Conservation (phyloP, 2,113 vertebrate species). For the Rattus rattus region DNA sequence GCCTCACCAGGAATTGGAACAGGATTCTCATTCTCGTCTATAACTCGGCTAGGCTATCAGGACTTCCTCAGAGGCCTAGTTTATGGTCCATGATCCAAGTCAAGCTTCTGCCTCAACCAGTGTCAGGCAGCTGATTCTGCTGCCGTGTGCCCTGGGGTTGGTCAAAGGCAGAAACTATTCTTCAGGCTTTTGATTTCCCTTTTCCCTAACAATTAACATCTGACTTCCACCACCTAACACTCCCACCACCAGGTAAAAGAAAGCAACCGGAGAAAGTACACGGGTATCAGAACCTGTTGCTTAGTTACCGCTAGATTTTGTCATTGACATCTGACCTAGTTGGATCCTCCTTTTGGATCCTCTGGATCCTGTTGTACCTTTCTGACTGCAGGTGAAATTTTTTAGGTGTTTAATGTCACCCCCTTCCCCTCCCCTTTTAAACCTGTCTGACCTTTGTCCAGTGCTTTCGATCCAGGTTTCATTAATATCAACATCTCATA, state of each 20-base stretch:
- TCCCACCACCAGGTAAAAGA: background rate
- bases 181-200: background rate
- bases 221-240: background rate
- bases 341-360: background rate
- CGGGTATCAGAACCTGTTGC: background rate
- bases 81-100: background rate
- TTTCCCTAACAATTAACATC: background rate
- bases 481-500: background rate
- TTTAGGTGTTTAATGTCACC: background rate
- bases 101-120: background rate
- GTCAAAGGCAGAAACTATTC: background rate
- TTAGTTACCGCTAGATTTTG: conserved; percentile 1
- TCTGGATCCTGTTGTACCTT: background rate
- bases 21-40: background rate
- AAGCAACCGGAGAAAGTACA: background rate
- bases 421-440: background rate
- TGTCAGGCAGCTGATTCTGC: background rate
- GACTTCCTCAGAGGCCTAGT: conserved; percentile 24
- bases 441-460: background rate
- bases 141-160: background rate
- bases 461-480: background rate
- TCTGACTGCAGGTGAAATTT: background rate
- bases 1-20: conserved; percentile 43
- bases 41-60: background rate
- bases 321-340: background rate